Evolutionary conservation across 2,797 vertebrate species (phyloP), one percentile per base, ranked within the genome.

Genomic region (Pseudopleuronectes americanus): DNA sequence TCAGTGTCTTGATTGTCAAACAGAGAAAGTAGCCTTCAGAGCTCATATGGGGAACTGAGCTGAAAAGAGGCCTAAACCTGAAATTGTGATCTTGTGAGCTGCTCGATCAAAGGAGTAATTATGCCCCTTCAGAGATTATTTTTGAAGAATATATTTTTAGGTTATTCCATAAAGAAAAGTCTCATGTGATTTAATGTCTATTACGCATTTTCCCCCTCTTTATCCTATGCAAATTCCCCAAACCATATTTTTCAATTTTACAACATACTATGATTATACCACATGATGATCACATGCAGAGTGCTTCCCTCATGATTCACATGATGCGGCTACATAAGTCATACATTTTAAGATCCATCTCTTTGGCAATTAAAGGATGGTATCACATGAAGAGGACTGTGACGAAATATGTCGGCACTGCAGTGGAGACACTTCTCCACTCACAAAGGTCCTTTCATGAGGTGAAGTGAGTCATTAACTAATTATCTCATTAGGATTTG

Each of bases 1-100:
- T 90, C 88, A 83, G 49, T 73, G 68, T 87, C 67, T 70, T 43
- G 79, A 89, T 86, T 90, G 85, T 85, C 65, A 55, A 65, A 64
- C 66, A 69, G 51, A 71, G 63, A 77, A 70, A 67, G 59, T 55
- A 33, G 76, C 47, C 45, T 59, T 81, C 53, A 56, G 58, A 71
- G 54, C 73, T 24, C 52, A n/a, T 14, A 61, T 55, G 23, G 47
- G 17, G 54, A 57, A 77, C 2, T 68, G 45, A 71, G 62, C 7
- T 59, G 14, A 65, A 74, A 67, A 23, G 68, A 9, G n/a, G 14
- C 24, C 63, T 14, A 61, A 72, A 61, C 75, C 36, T 76, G 60
- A 77, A 68, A 66, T 70, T 57, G 7, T 75, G 62, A 76, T 77
- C 68, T 74, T 63, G 22, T 77, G 49, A 77, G 64, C 56, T 45